A percentile compares a stretch with the other conserved stretches of the same genome.
phyloP scores from a whole-genome alignment of 2,797 vertebrate species.

The Scolopax bukidnonensis region DNA sequence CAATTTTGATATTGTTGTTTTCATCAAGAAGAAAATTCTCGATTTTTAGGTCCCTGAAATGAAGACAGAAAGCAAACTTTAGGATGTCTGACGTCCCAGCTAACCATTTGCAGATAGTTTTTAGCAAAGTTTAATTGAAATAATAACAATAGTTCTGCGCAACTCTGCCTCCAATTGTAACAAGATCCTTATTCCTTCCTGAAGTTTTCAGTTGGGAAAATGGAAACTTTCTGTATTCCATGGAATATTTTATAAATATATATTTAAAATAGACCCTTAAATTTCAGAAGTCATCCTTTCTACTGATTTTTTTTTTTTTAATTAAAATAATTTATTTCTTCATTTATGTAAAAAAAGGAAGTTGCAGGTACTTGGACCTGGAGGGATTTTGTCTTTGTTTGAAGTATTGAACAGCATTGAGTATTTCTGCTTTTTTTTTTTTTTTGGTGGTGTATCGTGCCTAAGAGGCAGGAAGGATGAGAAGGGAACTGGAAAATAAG shows the following conservation, averaged over 20 bases:
- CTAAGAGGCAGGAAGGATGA: not conserved
- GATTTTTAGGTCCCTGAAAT: slow-evolving; percentile 86
- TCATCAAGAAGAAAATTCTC: slow-evolving; percentile 91
- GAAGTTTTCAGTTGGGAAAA: not conserved
- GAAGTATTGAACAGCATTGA: not conserved
- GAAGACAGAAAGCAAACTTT: slow-evolving; percentile 29
- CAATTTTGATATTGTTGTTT: slow-evolving; percentile 89
- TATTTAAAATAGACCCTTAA: not conserved
- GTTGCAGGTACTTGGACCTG: fast-evolving
- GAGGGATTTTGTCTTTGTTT: not conserved
- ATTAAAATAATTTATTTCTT: not conserved
- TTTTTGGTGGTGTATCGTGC: not conserved
- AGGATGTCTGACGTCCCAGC: not conserved
- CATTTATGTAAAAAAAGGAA: not conserved
- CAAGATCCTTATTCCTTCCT: not conserved
- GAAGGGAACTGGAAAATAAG: not conserved
- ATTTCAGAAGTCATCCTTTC: not conserved
- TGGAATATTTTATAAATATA: not conserved
- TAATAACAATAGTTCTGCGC: not conserved
- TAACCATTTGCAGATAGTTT: not conserved
- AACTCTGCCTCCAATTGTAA: slow-evolving; percentile 12
- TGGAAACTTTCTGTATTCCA: not conserved
- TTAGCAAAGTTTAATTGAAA: not conserved
- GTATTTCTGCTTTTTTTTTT: not conserved
- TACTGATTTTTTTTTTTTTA: not conserved